Percentiles rank a stretch among this genome's conserved stretches.
phyloP scores from a whole-genome alignment of 2,113 vertebrate species.

The Micromys minutus region DNA sequence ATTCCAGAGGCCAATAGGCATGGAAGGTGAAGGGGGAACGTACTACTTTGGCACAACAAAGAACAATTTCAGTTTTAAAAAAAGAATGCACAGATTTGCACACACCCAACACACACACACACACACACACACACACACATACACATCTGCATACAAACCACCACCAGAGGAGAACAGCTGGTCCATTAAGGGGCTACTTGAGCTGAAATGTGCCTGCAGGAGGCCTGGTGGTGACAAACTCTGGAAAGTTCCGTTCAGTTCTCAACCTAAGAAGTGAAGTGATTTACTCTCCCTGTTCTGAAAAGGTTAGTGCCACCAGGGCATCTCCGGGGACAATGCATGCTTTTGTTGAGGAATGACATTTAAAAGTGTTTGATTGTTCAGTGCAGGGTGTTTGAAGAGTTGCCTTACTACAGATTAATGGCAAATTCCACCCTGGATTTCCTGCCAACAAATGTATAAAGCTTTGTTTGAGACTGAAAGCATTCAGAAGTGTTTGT shows the following conservation, averaged over 20 bases:
- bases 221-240: neutral
- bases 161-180: slow-evolving; percentile 35
- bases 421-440: slow-evolving; percentile 72
- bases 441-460: slow-evolving; percentile 79
- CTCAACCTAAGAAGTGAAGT: neutral
- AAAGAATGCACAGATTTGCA: neutral
- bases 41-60: neutral
- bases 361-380: slow-evolving; percentile 74
- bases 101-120: neutral
- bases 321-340: slow-evolving; percentile 55
- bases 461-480: slow-evolving; percentile 74
- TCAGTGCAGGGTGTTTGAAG: slow-evolving; percentile 69
- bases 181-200: neutral
- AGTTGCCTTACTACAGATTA: slow-evolving; percentile 70
- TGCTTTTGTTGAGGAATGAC: slow-evolving; percentile 62
- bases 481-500: slow-evolving; percentile 53
- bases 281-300: slow-evolving; percentile 41
- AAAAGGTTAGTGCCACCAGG: neutral
- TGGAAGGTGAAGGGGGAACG: neutral
- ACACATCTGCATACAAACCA: too few species aligned
- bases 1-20: neutral
- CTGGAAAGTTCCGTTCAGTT: slow-evolving; percentile 8
- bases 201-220: slow-evolving; percentile 1
- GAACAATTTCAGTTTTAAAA: slow-evolving; percentile 27
- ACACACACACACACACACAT: too few species aligned